Base-by-base conservation (phyloP, 2,113 vertebrate species). In the Furnarius figulus region DNA sequence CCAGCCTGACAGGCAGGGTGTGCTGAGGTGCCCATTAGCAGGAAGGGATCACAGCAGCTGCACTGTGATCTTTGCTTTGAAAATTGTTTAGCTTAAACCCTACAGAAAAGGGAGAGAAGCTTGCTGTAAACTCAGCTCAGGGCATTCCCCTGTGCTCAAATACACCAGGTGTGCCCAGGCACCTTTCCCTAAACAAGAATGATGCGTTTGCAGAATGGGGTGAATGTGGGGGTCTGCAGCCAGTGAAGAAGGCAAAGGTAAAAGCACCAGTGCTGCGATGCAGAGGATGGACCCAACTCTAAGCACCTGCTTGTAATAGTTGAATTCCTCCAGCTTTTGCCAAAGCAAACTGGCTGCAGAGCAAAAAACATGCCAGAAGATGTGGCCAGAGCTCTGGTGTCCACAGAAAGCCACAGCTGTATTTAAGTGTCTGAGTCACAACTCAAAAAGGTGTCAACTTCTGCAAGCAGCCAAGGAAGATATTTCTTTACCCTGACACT, bases 331-430 rank as follows among this genome's bases (percentile, higher is more conserved):
- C 65, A 8, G 8, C 25, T 66, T 63, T 23, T 50, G 53, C 61
- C 62, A 55, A 25, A 68, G 52, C 35, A 62, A 80, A 74, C 11
- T 0, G 1, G 23, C 35, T 31, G 22, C 49, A 37, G 61, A 52
- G 23, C 61, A 47, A 37, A 33, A 27, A 53, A 52, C 0, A 12
- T 0, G 0, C 21, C 87, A 25, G 59, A 33, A 23, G 59, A 86
- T 0, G 0, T 0, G 24, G 61, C 55, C 30, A 22, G 40, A 73
- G 8, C 49, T 28, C 27, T 0, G 0, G 23, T 2, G 21, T 6
- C 79, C 82, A 20, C 37, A 17, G 31, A 44, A 93, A 91, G 33
- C 39, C 42, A 42, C 0, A 0, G 44, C 33, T 65, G 24, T 24
- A 33, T 17, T 30, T 40, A n/a, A 79, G 24, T 3, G 10, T 58